Conservation (phyloP, 2,113 vertebrate species). For the Chionodraco myersi region DNA sequence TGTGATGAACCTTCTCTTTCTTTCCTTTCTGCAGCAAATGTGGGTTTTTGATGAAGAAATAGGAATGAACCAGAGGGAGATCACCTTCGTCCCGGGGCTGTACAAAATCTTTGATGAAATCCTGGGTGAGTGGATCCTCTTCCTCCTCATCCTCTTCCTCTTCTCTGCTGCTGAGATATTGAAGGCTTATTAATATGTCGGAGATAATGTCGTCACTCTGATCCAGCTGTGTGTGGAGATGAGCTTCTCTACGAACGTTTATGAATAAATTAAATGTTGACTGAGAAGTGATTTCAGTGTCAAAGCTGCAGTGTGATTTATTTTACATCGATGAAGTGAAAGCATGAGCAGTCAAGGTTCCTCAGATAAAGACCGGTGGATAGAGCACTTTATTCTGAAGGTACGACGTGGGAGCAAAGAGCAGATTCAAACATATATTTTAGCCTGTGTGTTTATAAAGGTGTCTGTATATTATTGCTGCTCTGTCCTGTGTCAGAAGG, state of each 20-base stretch:
- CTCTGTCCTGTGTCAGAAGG: neutral
- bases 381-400: neutral
- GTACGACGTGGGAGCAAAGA: constrained; percentile 21
- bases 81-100: constrained; percentile 96
- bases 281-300: neutral
- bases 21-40: constrained; percentile 87
- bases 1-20: no score
- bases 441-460: constrained; percentile 6
- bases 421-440: constrained; percentile 11
- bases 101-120: constrained; percentile 99
- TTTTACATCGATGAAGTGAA: neutral
- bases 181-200: constrained; percentile 3
- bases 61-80: constrained; percentile 97
- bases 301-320: constrained; percentile 6
- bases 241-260: constrained; percentile 20
- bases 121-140: constrained; percentile 87
- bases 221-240: constrained; percentile 13
- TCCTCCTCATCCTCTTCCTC: no score
- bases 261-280: constrained; percentile 3
- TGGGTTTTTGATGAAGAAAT: constrained; percentile 98
- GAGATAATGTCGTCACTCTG: neutral
- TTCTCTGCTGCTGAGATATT: neutral
- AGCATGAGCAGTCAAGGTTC: neutral
- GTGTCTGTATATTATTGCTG: constrained; percentile 2
- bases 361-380: no score